phyloP scores from a whole-genome alignment of 2,113 vertebrate genomes.

The Lipotes vexillifer region DNA sequence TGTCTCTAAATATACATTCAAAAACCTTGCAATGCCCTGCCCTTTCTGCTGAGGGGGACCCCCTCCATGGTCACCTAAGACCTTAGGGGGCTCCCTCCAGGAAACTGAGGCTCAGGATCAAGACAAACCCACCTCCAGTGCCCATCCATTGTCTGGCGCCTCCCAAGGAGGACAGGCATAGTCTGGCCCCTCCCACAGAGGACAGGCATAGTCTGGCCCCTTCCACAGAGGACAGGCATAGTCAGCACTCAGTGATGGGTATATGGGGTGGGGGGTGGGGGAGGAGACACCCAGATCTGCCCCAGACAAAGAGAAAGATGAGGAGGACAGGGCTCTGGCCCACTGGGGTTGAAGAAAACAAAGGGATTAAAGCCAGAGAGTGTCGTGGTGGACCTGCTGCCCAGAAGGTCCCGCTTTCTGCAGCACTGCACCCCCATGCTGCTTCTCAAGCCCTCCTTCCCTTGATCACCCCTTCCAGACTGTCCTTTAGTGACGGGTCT shows the following conservation, averaged over 20 bases:
- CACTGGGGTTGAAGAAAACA: not conserved
- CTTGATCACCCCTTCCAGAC: not conserved
- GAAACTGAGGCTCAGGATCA: not conserved
- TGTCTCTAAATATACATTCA: not conserved
- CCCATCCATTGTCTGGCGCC: not conserved
- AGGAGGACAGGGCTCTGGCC: not conserved
- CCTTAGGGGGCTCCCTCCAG: not conserved
- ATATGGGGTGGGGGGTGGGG: accelerated
- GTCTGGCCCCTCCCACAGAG: too few relatives aligned
- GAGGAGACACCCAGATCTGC: not conserved
- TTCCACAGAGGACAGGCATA: not conserved
- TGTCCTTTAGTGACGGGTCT: accelerated
- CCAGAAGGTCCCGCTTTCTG: not conserved
- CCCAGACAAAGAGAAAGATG: not conserved
- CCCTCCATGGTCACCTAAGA: not conserved
- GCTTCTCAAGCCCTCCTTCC: not conserved
- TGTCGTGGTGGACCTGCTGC: not conserved
- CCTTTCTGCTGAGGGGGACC: not conserved
- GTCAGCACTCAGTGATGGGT: not conserved
- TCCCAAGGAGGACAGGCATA: not conserved
- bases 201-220: not conserved
- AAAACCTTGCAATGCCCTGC: not conserved
- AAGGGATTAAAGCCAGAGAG: not conserved
- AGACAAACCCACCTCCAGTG: not conserved
- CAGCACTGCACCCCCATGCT: not conserved